These are phyloP conservation scores for Daubentonia madagascariensis DNA, from an alignment of 2,113 vertebrate species.

Conservation along the genomic window DNA sequence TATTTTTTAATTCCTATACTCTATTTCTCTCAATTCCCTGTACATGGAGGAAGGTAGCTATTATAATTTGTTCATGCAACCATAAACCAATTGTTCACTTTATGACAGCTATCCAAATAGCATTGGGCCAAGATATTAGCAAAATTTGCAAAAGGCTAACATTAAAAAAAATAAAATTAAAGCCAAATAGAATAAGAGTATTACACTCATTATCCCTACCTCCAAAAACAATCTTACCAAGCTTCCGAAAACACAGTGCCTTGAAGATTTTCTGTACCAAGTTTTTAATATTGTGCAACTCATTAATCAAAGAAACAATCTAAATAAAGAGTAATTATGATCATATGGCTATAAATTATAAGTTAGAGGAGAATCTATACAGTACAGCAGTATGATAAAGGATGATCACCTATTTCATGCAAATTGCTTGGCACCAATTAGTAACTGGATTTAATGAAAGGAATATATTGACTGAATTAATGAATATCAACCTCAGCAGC, in stretches of 20 bases:
- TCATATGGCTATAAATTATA: not conserved
- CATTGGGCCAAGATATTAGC: not conserved
- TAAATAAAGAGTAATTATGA: not conserved
- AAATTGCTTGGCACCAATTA: not conserved
- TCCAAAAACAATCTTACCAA: not conserved
- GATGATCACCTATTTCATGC: not conserved
- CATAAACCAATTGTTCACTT: not conserved
- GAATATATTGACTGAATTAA: not conserved
- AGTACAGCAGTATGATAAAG: not conserved
- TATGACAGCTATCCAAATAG: not conserved
- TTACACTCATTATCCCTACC: not conserved
- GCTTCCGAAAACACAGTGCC: not conserved
- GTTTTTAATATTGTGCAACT: not conserved
- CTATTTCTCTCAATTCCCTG: not conserved
- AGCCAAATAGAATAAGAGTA: not conserved
- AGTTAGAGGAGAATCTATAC: not conserved
- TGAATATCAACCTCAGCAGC: not conserved
- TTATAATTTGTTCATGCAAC: not conserved
- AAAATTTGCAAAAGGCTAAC: not conserved
- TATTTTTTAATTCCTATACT: not conserved
- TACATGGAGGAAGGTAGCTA: not conserved
- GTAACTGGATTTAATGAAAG: not conserved
- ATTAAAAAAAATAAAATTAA: constrained; percentile 7
- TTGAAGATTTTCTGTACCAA: not conserved
- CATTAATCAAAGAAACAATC: not conserved